Percentiles rank a stretch among this genome's conserved stretches.
phyloP scores from a whole-genome alignment of 2,113 vertebrate genomes.

The Ctenodactylus gundi region DNA sequence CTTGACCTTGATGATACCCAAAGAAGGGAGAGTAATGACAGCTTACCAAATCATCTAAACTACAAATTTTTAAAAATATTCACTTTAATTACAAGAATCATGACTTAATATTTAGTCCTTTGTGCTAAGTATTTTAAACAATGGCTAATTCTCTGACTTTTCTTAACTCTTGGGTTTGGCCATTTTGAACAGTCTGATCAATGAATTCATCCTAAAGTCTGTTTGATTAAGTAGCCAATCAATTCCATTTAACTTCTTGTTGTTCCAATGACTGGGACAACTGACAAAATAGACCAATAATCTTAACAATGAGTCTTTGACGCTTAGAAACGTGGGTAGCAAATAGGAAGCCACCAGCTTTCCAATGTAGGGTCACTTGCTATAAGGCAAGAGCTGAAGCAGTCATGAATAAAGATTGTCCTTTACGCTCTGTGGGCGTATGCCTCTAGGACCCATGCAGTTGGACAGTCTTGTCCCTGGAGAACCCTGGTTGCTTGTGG shows the following conservation, averaged over 20 bases:
- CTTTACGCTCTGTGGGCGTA: neutral
- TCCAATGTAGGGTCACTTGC: neutral
- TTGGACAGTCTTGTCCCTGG: neutral
- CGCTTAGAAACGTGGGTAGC: neutral
- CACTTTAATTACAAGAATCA: slow-evolving; percentile 1
- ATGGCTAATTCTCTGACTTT: neutral
- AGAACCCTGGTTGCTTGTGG: neutral
- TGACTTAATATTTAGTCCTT: neutral
- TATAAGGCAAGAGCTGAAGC: neutral
- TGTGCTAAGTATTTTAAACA: slow-evolving; percentile 37
- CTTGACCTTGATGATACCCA: neutral
- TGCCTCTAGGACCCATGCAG: neutral
- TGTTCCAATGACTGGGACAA: slow-evolving; percentile 11
- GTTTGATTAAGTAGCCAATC: slow-evolving; percentile 47
- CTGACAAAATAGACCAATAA: neutral
- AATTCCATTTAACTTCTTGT: slow-evolving; percentile 40
- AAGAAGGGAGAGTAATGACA: neutral
- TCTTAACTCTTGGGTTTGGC: slow-evolving; percentile 4
- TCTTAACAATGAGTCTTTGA: slow-evolving; percentile 8
- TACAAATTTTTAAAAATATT: slow-evolving; percentile 15
- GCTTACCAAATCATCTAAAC: slow-evolving; percentile 1
- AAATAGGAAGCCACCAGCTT: slow-evolving; percentile 7
- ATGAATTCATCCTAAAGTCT: slow-evolving; percentile 50
- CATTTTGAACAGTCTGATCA: neutral
- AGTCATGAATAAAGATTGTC: neutral